Base-by-base conservation (phyloP, 2,113 vertebrate genomes). In the Panthera leo region DNA sequence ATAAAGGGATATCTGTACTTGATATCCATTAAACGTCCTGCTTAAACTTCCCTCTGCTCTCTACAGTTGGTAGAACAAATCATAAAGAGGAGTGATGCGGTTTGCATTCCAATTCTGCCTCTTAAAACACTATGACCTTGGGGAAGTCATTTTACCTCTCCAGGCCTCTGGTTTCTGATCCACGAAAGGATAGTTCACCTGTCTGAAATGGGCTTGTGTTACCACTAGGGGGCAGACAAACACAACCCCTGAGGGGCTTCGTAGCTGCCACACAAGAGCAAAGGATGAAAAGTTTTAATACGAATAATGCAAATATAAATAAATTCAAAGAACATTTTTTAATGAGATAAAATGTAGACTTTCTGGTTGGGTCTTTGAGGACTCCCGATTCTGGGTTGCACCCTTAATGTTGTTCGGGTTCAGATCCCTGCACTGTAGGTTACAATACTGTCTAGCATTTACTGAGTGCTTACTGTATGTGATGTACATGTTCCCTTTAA, bases 181-280 rank as follows among this genome's bases (percentile, higher is more conserved):
- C 23, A 27, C 36, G 39, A 39, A 83, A 80, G 12, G 42, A 1
- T 7, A 0, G 48, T 86, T 42, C 11, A 27, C 34, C 34, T 55
- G 63, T 19, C 36, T 68, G 80, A 95, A 89, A 29, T 85, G 85
- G 5, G 3, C 2, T 23, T 34, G 1, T 87, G 2, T 42, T 0
- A 36, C 92, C 97, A 97, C 95, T 53, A 98, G 98, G 76, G 96
- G 97, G 97, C 96, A 98, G 96, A 70, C 94, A 92, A 97, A 95
- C 7, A 95, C 92, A 96, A 95, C 7, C 45, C 45, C 75, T 61
- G 18, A 86, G 29, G 16, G 71, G 45, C 7, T 88, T 15, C 14
- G 5, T 10, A 0, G 12, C 6, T 89, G 7, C 11, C 58, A 39
- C 4, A 2, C 3, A 36, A 0, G 2, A 34, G n/a, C 45, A 48